Evolutionary conservation across 2,113 vertebrate genomes (phyloP).

Genomic region (Microcebus lehilahytsara): DNA sequence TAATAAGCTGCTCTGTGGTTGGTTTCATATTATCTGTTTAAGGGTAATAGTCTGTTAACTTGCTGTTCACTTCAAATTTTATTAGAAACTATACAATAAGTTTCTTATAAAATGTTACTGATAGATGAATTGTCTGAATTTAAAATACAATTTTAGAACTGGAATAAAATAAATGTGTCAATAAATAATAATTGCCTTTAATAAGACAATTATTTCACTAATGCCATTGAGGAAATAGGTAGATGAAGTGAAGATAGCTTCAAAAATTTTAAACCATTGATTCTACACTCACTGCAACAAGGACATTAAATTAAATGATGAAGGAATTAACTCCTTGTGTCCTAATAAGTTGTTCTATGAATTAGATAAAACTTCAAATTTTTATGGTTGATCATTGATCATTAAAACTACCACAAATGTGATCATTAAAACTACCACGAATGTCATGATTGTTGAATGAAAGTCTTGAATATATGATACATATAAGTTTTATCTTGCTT

Average conservation of each 20-base stretch:
- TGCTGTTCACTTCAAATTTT: not conserved
- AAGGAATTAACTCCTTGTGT: not conserved
- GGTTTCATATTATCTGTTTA: not conserved
- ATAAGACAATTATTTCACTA: not conserved
- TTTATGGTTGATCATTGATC: not conserved
- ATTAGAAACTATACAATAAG: slow-evolving; percentile 25
- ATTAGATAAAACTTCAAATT: not conserved
- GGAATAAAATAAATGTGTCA: slow-evolving; percentile 36
- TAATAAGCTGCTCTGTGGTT: slow-evolving; percentile 24
- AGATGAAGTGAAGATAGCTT: not conserved
- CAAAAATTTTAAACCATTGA: not conserved
- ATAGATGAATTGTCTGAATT: not conserved
- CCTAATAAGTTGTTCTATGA: not conserved
- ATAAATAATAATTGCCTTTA: not conserved
- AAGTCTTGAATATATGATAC: not conserved
- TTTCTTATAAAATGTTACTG: not conserved
- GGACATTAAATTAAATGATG: not conserved
- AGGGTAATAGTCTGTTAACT: not conserved
- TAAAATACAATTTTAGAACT: slow-evolving; percentile 50
- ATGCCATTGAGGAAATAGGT: not conserved
- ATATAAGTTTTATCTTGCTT: not conserved
- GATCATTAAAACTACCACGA: not conserved
- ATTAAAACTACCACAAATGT: not conserved
- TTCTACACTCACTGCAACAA: not conserved
- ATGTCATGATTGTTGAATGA: not conserved